Conservation (phyloP, 2,888 invertebrate genomes). For the Watsonalla binaria region DNA sequence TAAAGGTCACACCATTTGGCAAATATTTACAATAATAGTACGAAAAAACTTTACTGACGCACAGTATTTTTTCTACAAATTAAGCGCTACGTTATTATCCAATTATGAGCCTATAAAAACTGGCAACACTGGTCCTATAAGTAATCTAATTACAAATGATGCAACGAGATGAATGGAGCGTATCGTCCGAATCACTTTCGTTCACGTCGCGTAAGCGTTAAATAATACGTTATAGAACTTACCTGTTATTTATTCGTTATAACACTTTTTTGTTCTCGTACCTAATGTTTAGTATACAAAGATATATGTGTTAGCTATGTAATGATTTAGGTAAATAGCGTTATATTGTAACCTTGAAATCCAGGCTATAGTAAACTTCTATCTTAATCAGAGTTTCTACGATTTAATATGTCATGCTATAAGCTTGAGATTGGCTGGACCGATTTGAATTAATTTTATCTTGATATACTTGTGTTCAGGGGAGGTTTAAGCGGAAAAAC, state of each 20-base stretch:
- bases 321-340: too few relatives aligned
- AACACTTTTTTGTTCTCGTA: neutral
- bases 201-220: conserved; percentile 38
- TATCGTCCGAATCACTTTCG: conserved; percentile 27
- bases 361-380: neutral
- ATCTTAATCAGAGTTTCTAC: neutral
- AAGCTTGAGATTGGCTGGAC: too few relatives aligned
- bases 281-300: neutral
- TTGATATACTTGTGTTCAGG: too few relatives aligned
- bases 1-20: too few relatives aligned
- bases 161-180: conserved; percentile 26
- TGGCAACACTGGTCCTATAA: neutral
- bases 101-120: neutral
- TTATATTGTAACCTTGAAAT: too few relatives aligned
- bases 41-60: too few relatives aligned
- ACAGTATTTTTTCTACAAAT: neutral
- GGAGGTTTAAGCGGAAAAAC: too few relatives aligned
- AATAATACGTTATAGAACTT: conserved; percentile 37
- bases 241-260: conserved; percentile 23
- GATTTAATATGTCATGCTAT: neutral
- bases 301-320: neutral
- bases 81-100: neutral
- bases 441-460: too few relatives aligned
- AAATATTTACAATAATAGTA: too few relatives aligned
- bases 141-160: conserved; percentile 24